Base-by-base conservation (phyloP, 2,888 invertebrate genomes). In the Tetanocera ferruginea region DNA sequence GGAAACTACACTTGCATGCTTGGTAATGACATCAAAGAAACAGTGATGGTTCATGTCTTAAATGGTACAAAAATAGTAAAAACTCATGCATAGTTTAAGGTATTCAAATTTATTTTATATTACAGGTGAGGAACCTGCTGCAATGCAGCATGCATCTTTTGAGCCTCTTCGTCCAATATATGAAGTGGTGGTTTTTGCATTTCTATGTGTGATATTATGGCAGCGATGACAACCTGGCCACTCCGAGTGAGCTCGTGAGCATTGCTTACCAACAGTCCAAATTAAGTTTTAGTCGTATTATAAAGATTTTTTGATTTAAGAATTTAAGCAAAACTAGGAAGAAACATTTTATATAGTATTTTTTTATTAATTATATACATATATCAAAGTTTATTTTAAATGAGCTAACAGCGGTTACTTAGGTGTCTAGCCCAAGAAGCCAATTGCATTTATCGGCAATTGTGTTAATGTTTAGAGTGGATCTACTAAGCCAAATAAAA, bases 1-100 rank as follows among this genome's bases (percentile, higher is more conserved):
- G 95, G 95, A 51, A 95, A 95, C 89, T 95, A 95, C 89, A 94
- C 94, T 76, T 95, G 95, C 87, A 88, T 94, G 51, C 89, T 95
- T 80, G 93, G 93, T 72, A 94, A 94, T 82, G 93, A 94, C 77
- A 93, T 94, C 25, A 91, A 93, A 67, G 92, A 93, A 60, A 94
- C 93, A 28, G 94, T 95, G 66, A 92, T 93, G 75, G 94, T 95
- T 74, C 95, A 95, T 88, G 94, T 95, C 74, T 91, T 95, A 73
- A 94, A 94, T 91, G 95, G 95, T 95, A 90, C 89, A 91, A 87
- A 19, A 34, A 6, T 17, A 19, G 25, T 51, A 17, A 2, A 17
- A 55, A 70, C n/a, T 31, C 17, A 11, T 9, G 19, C 37, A 69
- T 9, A 25, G n/a, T 34, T 31, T 1, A 64, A 64, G 11, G 5